These are phyloP conservation scores for Paratilapia polleni DNA, from an alignment of 2,113 vertebrate genomes.

Conservation along the genomic window DNA sequence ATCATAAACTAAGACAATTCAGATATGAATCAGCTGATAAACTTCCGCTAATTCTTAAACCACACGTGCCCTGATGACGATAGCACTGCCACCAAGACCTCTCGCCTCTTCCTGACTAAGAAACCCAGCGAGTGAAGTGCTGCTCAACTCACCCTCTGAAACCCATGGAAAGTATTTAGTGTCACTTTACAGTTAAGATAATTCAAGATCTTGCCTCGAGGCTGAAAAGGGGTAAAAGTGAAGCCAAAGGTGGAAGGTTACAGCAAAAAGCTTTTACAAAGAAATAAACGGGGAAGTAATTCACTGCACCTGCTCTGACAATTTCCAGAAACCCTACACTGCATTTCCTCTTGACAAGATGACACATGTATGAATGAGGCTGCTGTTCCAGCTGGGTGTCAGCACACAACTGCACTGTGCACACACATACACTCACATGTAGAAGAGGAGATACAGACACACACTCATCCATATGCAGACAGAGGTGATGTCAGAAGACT, in stretches of 20 bases:
- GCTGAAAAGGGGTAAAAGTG: slow-evolving; percentile 24
- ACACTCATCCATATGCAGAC: neutral
- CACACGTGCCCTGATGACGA: slow-evolving; percentile 8
- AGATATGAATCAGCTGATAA: slow-evolving; percentile 42
- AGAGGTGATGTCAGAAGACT: slow-evolving; percentile 5
- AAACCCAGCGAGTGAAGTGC: neutral
- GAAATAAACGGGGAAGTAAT: slow-evolving; percentile 55
- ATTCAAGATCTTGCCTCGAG: slow-evolving; percentile 42
- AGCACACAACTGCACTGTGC: neutral
- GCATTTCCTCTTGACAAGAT: slow-evolving; percentile 37
- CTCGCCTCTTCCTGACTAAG: slow-evolving; percentile 1
- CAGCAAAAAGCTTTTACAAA: slow-evolving; percentile 30
- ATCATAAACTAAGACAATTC: neutral
- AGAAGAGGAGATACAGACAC: neutral
- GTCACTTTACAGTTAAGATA: slow-evolving; percentile 39
- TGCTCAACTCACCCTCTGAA: neutral
- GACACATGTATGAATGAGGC: slow-evolving; percentile 56
- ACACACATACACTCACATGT: neutral
- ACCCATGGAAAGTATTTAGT: slow-evolving; percentile 14
- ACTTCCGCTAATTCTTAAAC: slow-evolving; percentile 42
- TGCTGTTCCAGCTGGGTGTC: slow-evolving; percentile 56
- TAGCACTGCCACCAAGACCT: neutral
- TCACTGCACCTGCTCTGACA: slow-evolving; percentile 70
- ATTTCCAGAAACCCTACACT: slow-evolving; percentile 60
- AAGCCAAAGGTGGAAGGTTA: slow-evolving; percentile 31